phyloP scores from a whole-genome alignment of 2,888 invertebrate species.

The Plebejus anna region DNA sequence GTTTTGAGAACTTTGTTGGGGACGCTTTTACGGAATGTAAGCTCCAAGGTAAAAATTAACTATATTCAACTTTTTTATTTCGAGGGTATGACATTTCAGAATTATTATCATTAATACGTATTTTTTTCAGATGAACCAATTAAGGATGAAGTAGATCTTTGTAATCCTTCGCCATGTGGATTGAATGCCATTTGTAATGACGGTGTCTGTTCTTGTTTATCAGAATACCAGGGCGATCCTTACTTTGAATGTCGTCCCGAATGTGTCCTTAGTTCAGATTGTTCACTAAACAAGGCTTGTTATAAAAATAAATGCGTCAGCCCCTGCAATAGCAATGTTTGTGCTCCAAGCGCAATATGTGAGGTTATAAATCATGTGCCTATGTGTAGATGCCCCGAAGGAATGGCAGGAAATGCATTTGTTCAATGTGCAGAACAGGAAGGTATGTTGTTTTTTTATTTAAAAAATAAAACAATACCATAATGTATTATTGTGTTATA shows the following conservation, averaged over 20 bases:
- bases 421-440: constrained; percentile 76
- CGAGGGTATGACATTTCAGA: neutral
- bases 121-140: constrained; percentile 48
- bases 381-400: constrained; percentile 85
- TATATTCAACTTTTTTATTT: neutral
- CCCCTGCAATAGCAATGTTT: constrained; percentile 84
- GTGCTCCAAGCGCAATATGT: constrained; percentile 85
- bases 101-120: neutral
- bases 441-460: constrained; percentile 48
- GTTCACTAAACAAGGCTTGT: constrained; percentile 82
- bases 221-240: constrained; percentile 84
- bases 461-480: neutral
- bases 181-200: constrained; percentile 79
- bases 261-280: constrained; percentile 84
- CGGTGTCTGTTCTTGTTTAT: constrained; percentile 81
- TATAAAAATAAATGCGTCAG: constrained; percentile 84
- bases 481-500: neutral
- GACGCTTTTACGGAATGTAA: constrained; percentile 85
- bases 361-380: constrained; percentile 86
- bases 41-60: constrained; percentile 63
- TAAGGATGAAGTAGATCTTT: constrained; percentile 71
- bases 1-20: constrained; percentile 84
- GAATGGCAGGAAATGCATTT: constrained; percentile 84
- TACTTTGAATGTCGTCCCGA: constrained; percentile 85
- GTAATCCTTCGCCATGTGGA: constrained; percentile 85